phyloP scores from a whole-genome alignment of 2,888 invertebrate species.

The Hirtodrosophila confusa region DNA sequence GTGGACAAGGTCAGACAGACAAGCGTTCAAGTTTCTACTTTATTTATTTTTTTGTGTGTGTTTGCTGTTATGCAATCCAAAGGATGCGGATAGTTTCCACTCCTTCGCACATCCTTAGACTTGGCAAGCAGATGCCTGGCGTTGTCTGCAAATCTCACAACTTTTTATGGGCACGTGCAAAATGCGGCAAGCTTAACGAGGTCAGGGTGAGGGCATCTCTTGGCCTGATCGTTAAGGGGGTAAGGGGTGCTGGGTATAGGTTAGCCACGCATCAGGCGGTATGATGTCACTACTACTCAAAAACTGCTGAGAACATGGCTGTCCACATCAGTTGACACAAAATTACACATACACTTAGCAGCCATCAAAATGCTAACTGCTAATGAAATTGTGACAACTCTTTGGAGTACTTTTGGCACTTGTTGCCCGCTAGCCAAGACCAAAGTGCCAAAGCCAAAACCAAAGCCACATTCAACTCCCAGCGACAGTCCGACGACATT shows the following conservation, averaged over 20 bases:
- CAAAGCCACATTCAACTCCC: background rate
- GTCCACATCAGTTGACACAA: constrained; percentile 33
- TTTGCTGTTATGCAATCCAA: constrained; percentile 64
- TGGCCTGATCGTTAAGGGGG: constrained; percentile 44
- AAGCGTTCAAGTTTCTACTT: constrained; percentile 25
- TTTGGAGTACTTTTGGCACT: constrained; percentile 53
- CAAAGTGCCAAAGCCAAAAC: constrained; percentile 15
- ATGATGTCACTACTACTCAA: constrained; percentile 32
- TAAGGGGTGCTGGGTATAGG: background rate
- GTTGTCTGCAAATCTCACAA: constrained; percentile 28
- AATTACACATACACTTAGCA: constrained; percentile 25
- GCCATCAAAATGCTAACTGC: constrained; percentile 44
- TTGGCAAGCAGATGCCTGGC: constrained; percentile 38
- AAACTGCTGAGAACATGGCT: constrained; percentile 7
- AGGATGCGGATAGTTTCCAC: constrained; percentile 17
- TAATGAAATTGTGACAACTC: constrained; percentile 36
- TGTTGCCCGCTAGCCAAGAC: constrained; percentile 52
- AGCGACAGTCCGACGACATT: constrained; percentile 22
- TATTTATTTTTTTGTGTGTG: constrained; percentile 8
- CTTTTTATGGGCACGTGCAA: constrained; percentile 67
- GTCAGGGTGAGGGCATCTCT: constrained; percentile 65
- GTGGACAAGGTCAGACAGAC: constrained; percentile 64
- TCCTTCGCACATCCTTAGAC: constrained; percentile 21
- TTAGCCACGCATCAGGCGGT: background rate
- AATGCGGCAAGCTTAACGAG: constrained; percentile 64